A percentile compares a stretch with the other conserved stretches of the same genome.
Conservation (phyloP, 2,797 vertebrate genomes). For the Passerculus sandwichensis region DNA sequence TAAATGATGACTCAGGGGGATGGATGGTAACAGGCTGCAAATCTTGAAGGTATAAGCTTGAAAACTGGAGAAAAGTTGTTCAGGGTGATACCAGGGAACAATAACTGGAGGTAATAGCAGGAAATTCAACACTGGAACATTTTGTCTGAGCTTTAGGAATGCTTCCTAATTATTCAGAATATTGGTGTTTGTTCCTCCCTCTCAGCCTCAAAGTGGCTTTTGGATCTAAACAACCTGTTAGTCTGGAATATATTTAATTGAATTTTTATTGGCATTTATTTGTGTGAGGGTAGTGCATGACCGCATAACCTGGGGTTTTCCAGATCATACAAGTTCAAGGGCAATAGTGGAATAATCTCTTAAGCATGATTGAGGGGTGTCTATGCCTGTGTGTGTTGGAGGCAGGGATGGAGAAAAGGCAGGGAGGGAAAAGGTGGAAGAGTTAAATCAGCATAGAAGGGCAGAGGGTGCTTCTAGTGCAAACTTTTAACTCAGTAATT, state of each 20-base stretch:
- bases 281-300: accelerated
- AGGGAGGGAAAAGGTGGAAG: neutral
- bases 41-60: neutral
- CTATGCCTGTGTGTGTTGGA: neutral
- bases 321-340: neutral
- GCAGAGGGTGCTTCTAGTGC: accelerated
- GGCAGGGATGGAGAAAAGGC: accelerated
- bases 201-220: neutral
- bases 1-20: neutral
- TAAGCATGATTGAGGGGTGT: accelerated
- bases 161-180: neutral
- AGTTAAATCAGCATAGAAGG: neutral
- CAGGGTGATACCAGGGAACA: neutral
- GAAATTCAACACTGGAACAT: neutral
- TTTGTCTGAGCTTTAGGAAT: neutral
- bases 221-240: neutral
- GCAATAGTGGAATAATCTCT: neutral
- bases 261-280: neutral
- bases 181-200: accelerated
- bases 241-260: neutral
- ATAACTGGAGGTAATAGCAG: neutral
- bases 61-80: neutral
- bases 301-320: neutral
- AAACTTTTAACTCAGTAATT: neutral
- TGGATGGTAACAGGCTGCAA: neutral